phyloP scores from a whole-genome alignment of 2,113 vertebrate species.

The Hoplias malabaricus region DNA sequence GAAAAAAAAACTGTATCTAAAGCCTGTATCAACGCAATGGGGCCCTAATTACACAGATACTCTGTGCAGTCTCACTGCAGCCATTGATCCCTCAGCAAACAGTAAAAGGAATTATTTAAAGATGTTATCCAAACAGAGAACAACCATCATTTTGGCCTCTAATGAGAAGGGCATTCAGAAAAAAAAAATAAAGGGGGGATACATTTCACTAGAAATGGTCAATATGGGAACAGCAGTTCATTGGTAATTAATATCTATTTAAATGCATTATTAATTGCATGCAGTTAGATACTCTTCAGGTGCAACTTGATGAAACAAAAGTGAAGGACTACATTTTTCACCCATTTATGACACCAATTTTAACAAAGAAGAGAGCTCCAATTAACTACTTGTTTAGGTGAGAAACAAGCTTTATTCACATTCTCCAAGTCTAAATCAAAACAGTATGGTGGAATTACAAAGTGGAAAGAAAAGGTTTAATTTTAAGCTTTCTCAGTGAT shows the following conservation, averaged over 20 bases:
- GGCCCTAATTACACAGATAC: conserved; percentile 22
- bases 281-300: conserved; percentile 50
- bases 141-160: conserved; percentile 21
- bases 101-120: conserved; percentile 35
- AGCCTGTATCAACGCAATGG: neutral
- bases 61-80: neutral
- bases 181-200: conserved; percentile 1
- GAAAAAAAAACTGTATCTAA: neutral
- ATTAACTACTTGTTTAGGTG: conserved; percentile 4
- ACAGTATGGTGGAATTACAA: neutral
- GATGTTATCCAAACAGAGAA: conserved; percentile 16
- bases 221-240: conserved; percentile 32
- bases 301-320: neutral
- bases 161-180: conserved; percentile 20
- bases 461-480: too few relatives aligned
- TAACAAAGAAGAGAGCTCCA: conserved; percentile 5
- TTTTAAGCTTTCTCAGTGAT: too few relatives aligned
- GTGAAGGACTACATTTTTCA: conserved; percentile 27
- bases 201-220: conserved; percentile 32
- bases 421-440: neutral
- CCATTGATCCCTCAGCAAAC: conserved; percentile 32
- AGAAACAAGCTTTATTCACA: too few relatives aligned
- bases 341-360: conserved; percentile 21
- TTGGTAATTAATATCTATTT: conserved; percentile 51
- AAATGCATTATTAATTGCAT: conserved; percentile 55